Evolutionary conservation across 2,113 vertebrate genomes (phyloP).

Genomic region (Ploceus nigricollis): DNA sequence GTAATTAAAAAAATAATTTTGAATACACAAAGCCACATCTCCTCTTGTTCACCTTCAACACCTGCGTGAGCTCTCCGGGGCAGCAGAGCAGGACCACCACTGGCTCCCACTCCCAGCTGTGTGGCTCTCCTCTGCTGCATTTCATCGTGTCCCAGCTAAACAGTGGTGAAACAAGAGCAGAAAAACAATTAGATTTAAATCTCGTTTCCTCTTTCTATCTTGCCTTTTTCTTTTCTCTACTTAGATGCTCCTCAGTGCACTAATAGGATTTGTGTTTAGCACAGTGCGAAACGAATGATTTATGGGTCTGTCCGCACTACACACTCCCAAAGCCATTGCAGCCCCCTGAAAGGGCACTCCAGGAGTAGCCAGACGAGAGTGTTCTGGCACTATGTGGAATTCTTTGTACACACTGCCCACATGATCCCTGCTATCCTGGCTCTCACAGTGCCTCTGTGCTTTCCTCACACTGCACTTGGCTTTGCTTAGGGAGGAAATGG

Average conservation of each 20-base stretch:
- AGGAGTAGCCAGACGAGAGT: constrained; percentile 23
- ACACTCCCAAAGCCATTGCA: constrained; percentile 17
- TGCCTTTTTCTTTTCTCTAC: neutral
- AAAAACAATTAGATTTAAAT: constrained; percentile 59
- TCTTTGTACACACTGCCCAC: constrained; percentile 23
- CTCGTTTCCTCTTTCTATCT: constrained; percentile 26
- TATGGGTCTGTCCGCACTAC: neutral
- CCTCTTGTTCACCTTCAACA: neutral
- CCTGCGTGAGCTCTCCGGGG: fast-evolving
- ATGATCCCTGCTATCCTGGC: neutral
- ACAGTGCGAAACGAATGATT: constrained; percentile 36
- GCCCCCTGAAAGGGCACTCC: constrained; percentile 47
- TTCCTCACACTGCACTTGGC: neutral
- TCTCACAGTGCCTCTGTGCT: neutral
- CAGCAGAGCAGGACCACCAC: neutral
- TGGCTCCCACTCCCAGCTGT: neutral
- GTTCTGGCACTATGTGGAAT: neutral
- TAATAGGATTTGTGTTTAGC: constrained; percentile 42
- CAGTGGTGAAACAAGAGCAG: neutral
- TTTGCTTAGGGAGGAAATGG: neutral
- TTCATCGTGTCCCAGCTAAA: neutral
- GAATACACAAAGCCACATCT: neutral
- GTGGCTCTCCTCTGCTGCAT: neutral
- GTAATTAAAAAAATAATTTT: neutral
- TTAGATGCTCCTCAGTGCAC: constrained; percentile 16